Evolutionary conservation across 2,797 vertebrate species (phyloP).

Genomic region (Sylvia borin): DNA sequence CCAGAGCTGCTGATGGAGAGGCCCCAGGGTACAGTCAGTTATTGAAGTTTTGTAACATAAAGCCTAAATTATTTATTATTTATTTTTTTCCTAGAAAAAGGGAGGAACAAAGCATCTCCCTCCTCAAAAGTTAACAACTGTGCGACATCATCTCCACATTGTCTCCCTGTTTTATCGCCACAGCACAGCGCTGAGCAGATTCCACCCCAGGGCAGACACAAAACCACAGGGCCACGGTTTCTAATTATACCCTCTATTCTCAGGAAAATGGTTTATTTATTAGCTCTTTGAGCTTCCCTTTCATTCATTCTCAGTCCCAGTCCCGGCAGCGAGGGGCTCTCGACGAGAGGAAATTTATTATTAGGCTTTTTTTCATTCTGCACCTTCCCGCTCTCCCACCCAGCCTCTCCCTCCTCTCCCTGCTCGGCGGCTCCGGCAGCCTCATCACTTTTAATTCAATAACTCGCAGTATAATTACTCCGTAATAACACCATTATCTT

Average conservation of each 20-base stretch:
- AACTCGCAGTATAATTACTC: conserved; percentile 70
- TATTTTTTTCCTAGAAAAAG: neutral
- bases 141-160: neutral
- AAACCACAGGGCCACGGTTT: conserved; percentile 43
- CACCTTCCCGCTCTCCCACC: neutral
- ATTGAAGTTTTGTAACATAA: conserved; percentile 28
- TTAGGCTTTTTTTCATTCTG: neutral
- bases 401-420: neutral
- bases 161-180: conserved; percentile 39
- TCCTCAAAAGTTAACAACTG: conserved; percentile 1
- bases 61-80: conserved; percentile 45
- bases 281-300: conserved; percentile 53
- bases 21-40: neutral
- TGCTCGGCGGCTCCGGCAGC: neutral
- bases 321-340: conserved; percentile 30
- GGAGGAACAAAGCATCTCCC: neutral
- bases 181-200: conserved; percentile 1
- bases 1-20: neutral
- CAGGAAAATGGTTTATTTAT: conserved; percentile 69
- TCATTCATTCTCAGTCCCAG: conserved; percentile 22
- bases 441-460: conserved; percentile 70
- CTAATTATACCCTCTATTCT: conserved; percentile 65
- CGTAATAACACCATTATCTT: conserved; percentile 73
- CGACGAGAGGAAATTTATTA: conserved; percentile 41
- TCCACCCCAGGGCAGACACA: conserved; percentile 48